A percentile compares a stretch with the other conserved stretches of the same genome.
Evolutionary conservation across 2,797 vertebrate species (phyloP).

Genomic region (Acanthiza pusilla): DNA sequence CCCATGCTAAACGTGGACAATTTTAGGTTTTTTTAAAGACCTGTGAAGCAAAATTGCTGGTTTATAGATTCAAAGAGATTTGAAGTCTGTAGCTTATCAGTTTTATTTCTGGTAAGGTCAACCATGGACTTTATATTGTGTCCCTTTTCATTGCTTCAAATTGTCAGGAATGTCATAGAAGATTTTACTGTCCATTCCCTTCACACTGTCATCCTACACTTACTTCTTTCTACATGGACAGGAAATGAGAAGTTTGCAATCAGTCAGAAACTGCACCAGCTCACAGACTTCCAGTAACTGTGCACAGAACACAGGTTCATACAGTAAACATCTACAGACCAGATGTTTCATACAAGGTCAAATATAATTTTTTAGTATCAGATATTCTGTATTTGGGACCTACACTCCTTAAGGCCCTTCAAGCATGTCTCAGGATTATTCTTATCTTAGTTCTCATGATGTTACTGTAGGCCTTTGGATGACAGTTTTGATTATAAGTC

Average conservation of each 20-base stretch:
- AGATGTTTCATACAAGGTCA: neutral
- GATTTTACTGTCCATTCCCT: neutral
- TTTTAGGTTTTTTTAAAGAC: neutral
- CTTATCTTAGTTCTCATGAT: neutral
- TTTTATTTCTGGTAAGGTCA: neutral
- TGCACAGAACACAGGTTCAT: neutral
- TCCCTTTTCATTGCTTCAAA: neutral
- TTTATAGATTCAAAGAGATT: neutral
- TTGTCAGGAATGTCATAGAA: neutral
- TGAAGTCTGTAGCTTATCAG: neutral
- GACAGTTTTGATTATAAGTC: slow-evolving; percentile 5
- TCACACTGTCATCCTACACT: neutral
- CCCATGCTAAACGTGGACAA: neutral
- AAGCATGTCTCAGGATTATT: neutral
- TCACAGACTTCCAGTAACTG: neutral
- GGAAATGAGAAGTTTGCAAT: neutral
- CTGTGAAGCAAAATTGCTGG: neutral
- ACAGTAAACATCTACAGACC: neutral
- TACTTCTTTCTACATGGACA: neutral
- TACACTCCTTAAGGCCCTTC: neutral
- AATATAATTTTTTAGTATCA: neutral
- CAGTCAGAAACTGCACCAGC: neutral
- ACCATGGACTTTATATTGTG: neutral
- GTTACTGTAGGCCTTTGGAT: neutral
- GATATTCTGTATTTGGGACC: neutral